Evolutionary conservation across 2,888 invertebrate species (phyloP).

Genomic region (Tachina grossa): DNA sequence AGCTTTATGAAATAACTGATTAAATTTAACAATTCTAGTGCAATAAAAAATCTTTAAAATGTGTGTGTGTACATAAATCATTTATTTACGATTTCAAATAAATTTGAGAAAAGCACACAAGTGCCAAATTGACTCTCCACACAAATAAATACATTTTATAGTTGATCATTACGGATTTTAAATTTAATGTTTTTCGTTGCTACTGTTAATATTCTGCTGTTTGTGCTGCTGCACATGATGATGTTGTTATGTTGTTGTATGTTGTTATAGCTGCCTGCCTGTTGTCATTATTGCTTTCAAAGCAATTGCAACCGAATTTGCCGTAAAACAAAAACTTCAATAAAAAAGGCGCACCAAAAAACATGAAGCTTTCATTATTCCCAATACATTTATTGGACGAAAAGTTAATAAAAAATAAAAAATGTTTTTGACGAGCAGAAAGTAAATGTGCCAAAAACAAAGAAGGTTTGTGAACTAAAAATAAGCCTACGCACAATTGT

Average conservation of each 20-base stretch:
- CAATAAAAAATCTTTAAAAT: neutral
- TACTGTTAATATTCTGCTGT: constrained; percentile 22
- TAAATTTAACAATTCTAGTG: neutral
- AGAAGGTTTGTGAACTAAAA: constrained; percentile 26
- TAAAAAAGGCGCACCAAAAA: constrained; percentile 7
- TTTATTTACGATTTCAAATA: neutral
- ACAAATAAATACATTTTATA: neutral
- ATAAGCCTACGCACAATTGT: constrained; percentile 58
- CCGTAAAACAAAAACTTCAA: constrained; percentile 9
- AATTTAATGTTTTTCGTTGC: constrained; percentile 38
- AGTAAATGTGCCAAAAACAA: constrained; percentile 26
- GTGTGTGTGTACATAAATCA: neutral
- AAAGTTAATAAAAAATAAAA: constrained; percentile 37
- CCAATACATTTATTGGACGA: constrained; percentile 49
- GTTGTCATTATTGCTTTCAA: constrained; percentile 39
- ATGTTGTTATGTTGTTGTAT: constrained; percentile 40
- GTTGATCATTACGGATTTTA: constrained; percentile 52
- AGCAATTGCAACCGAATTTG: constrained; percentile 57
- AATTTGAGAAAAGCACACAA: neutral
- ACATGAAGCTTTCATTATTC: constrained; percentile 25
- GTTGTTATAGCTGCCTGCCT: constrained; percentile 8
- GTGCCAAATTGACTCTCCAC: constrained; percentile 12
- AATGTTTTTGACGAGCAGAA: neutral
- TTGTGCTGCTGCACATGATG: constrained; percentile 48
- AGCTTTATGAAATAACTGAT: neutral